Base-by-base conservation (phyloP, 2,113 vertebrate genomes). In the Scopus umbretta region DNA sequence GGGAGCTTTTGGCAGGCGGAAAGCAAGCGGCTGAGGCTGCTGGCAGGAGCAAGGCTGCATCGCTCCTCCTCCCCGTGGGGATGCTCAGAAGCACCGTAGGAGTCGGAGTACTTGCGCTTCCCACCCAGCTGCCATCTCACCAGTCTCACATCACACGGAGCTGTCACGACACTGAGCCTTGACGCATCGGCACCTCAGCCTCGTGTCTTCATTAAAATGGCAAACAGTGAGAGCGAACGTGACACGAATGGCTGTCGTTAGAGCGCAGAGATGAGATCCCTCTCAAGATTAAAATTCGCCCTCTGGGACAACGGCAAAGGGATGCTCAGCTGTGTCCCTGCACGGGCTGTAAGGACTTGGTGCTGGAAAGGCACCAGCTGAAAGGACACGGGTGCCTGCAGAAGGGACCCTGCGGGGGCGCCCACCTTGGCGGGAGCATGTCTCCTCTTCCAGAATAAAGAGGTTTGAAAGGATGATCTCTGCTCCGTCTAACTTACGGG, bases 81-180 rank as follows among this genome's bases (percentile, higher is more conserved):
- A 88, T 45, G 90, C 85, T 94, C 80, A 0, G 29, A 34, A 73
- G 78, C 72, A 14, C 74, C 2, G 85, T 11, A 75, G 79, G 90
- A 82, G 79, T n/a, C 8, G 36, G 81, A 32, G 62, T 15, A 21
- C 67, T 61, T 43, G 88, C 9, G 15, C 91, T 90, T 56, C 92
- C 95, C 90, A 68, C 63, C 83, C 94, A 11, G 63, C 82, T 86
- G 86, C 94, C 96, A 25, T 17, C 78, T 56, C 94, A 9, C 5
- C 85, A 8, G 67, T 10, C 74, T 59, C 36, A 11, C 90, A n/a
- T 63, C 95, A 26, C 74, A 56, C 15, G 10, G 78, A 45, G 74
- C 75, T 95, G 90, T 80, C 90, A 59, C 61, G 5, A 88, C 81
- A 6, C 78, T 0, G 47, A 90, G 90, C 90, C 74, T 26, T 65